These are phyloP conservation scores for Artibeus lituratus DNA, from an alignment of 2,797 vertebrate genomes.

Conservation along the genomic window DNA sequence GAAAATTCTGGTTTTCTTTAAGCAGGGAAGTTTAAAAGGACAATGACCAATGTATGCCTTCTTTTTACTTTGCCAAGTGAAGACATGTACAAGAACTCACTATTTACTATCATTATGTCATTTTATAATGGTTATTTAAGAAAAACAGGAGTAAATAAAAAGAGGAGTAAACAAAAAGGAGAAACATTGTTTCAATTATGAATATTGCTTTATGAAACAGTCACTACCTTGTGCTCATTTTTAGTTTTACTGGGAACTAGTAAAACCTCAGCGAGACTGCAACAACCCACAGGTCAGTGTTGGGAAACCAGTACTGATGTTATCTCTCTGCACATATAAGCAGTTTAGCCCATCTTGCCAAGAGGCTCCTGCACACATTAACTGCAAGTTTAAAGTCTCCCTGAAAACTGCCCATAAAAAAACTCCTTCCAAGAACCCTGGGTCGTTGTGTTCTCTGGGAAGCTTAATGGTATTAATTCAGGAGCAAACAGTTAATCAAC, in stretches of 20 bases:
- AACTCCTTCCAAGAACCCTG: not conserved
- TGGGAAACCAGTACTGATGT: not conserved
- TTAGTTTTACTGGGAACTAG: constrained; percentile 4
- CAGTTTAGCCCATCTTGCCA: not conserved
- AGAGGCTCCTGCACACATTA: not conserved
- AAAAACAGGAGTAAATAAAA: not conserved
- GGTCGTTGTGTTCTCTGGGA: not conserved
- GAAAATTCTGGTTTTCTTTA: not conserved
- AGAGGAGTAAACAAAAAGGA: not conserved
- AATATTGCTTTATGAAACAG: not conserved
- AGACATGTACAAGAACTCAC: not conserved
- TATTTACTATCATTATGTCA: not conserved
- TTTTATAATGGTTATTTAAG: not conserved
- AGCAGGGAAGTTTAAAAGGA: not conserved
- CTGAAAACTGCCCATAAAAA: not conserved
- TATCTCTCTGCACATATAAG: not conserved
- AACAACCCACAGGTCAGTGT: not conserved
- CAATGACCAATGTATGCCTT: not conserved
- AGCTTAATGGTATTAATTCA: not conserved
- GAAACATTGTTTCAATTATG: not conserved
- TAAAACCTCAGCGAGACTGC: not conserved
- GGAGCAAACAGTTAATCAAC: not conserved
- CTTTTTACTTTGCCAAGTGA: not conserved
- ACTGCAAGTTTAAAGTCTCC: not conserved
- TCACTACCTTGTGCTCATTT: not conserved